Conservation (phyloP, 1,140 invertebrate genomes). For the Cydia fagiglandana region DNA sequence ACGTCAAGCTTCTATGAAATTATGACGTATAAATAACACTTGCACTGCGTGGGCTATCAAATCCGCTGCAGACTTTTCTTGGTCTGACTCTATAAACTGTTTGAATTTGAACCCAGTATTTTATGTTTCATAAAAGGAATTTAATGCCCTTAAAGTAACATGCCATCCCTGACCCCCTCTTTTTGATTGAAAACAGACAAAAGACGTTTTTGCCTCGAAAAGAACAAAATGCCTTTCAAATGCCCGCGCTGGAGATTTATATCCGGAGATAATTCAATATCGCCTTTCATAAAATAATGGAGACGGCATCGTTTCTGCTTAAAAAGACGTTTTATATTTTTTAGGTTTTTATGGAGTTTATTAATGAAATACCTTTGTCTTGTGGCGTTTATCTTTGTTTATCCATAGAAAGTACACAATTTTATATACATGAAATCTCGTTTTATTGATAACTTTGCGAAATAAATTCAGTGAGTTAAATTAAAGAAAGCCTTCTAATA, state of each 20-base stretch:
- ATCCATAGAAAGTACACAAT: not conserved
- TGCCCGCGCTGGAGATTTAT: slow-evolving; percentile 52
- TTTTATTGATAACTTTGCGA: not conserved
- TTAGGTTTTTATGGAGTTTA: slow-evolving; percentile 23
- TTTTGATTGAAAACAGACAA: slow-evolving; percentile 65
- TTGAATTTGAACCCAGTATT: not conserved
- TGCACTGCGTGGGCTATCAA: no score
- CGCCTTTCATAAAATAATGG: slow-evolving; percentile 51
- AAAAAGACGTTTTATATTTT: slow-evolving; percentile 26
- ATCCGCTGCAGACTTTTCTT: no score
- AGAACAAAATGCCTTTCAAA: slow-evolving; percentile 62
- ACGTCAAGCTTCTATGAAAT: no score
- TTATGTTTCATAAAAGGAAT: not conserved
- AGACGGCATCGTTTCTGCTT: slow-evolving; percentile 41
- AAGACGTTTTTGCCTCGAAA: slow-evolving; percentile 54
- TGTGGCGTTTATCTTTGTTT: slow-evolving; percentile 12
- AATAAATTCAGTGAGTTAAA: not conserved
- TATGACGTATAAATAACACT: no score
- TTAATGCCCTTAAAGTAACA: not conserved
- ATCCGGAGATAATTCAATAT: slow-evolving; percentile 60
- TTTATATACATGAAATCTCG: not conserved
- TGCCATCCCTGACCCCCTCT: slow-evolving; percentile 43
- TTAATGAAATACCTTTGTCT: slow-evolving; percentile 16
- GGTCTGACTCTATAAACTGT: no score
- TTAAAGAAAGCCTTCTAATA: not conserved